These are phyloP conservation scores for Eretmochelys imbricata DNA, from an alignment of 2,113 vertebrate species.

Conservation along the genomic window DNA sequence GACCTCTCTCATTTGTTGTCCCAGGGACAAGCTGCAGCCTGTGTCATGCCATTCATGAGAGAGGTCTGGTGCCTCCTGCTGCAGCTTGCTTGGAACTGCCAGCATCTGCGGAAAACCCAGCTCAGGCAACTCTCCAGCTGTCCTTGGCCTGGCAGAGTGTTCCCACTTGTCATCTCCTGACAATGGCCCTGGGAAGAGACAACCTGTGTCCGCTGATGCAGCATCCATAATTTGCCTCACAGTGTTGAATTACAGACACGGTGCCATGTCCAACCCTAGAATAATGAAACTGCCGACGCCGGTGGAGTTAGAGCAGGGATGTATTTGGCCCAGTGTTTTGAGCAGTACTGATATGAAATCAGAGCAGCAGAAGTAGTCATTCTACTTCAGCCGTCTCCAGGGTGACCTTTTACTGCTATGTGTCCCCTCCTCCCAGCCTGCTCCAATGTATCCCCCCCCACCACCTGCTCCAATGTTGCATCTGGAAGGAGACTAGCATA, in stretches of 20 bases:
- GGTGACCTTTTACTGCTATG: not conserved
- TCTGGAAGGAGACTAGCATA: not conserved
- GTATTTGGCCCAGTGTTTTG: not conserved
- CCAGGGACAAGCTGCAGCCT: not conserved
- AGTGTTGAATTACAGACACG: not conserved
- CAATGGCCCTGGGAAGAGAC: not conserved
- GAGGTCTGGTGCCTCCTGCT: not conserved
- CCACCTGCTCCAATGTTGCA: not conserved
- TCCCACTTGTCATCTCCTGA: not conserved
- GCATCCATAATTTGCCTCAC: not conserved
- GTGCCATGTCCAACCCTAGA: not conserved
- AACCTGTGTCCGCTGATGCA: not conserved
- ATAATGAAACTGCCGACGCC: not conserved
- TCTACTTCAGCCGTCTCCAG: not conserved
- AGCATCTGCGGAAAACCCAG: not conserved
- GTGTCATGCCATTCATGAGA: not conserved
- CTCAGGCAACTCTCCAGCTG: not conserved
- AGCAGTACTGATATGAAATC: not conserved
- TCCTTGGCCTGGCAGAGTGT: not conserved
- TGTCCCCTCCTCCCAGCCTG: not conserved
- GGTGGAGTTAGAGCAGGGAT: not conserved
- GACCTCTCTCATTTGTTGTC: not conserved
- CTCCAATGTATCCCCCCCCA: not conserved
- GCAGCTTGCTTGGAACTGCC: not conserved
- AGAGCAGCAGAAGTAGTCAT: not conserved